These are phyloP conservation scores for Poeciliopsis gracilis DNA, from an alignment of 2,797 vertebrate species.

Conservation along the genomic window DNA sequence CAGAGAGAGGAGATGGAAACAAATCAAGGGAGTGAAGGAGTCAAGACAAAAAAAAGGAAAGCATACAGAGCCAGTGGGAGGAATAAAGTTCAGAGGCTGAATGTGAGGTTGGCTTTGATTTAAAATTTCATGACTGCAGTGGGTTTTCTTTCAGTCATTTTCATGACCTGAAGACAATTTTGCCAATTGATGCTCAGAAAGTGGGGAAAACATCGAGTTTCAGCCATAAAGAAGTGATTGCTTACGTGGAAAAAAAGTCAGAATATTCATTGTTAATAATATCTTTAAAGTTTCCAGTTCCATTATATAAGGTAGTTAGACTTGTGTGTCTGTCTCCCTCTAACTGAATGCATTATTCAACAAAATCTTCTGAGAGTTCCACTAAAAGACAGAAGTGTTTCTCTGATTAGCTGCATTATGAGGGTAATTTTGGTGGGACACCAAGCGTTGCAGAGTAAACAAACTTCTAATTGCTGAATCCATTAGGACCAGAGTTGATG, in stretches of 20 bases:
- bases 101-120: conserved; percentile 23
- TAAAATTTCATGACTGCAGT: conserved; percentile 27
- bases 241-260: neutral
- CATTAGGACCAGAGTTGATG: neutral
- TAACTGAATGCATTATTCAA: neutral
- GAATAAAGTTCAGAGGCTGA: neutral
- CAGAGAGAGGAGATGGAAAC: conserved; percentile 22
- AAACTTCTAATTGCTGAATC: conserved; percentile 1
- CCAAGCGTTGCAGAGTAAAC: conserved; percentile 1
- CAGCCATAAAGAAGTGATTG: neutral
- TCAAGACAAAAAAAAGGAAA: neutral
- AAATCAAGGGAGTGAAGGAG: conserved; percentile 30
- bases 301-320: neutral
- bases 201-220: neutral
- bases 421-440: neutral
- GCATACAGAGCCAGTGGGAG: neutral
- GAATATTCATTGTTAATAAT: neutral
- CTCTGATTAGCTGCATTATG: neutral
- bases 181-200: conserved; percentile 17
- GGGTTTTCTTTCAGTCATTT: conserved; percentile 7
- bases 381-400: neutral
- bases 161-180: conserved; percentile 34
- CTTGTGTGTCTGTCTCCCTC: neutral
- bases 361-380: neutral
- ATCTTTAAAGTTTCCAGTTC: neutral